phyloP scores from a whole-genome alignment of 2,113 vertebrate genomes.

The Takifugu flavidus region DNA sequence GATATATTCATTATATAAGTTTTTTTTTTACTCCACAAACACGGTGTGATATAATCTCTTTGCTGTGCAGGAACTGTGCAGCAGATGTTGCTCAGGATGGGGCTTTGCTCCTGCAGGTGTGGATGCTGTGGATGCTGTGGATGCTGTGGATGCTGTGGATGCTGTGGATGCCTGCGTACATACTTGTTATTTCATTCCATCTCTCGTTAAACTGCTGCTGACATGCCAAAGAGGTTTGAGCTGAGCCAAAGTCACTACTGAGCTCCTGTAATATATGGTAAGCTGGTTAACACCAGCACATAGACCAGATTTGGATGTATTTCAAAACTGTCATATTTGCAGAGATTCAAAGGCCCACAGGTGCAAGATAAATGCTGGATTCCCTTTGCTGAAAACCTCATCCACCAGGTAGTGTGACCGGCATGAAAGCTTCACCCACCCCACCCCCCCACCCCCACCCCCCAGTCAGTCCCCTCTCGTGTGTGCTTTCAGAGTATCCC shows the following conservation, averaged over 20 bases:
- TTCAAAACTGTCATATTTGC: slow-evolving; percentile 26
- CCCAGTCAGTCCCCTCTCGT: not conserved
- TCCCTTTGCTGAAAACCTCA: not conserved
- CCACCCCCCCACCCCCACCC: too few species aligned
- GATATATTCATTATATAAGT: too few species aligned
- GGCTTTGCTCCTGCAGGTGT: too few species aligned
- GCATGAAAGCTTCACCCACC: not conserved
- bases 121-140: too few species aligned
- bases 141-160: too few species aligned
- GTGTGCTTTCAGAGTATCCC: slow-evolving; percentile 20
- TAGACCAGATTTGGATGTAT: slow-evolving; percentile 33
- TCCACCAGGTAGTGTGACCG: not conserved
- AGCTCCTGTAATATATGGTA: slow-evolving; percentile 33
- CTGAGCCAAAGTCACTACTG: slow-evolving; percentile 19
- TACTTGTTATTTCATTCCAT: slow-evolving; percentile 2
- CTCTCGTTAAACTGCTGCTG: slow-evolving; percentile 13
- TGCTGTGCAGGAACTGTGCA: too few species aligned
- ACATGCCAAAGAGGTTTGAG: slow-evolving; percentile 17
- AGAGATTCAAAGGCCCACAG: too few species aligned
- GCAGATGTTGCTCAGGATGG: too few species aligned
- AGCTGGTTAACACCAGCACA: slow-evolving; percentile 26
- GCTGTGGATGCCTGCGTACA: too few species aligned
- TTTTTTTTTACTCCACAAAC: too few species aligned
- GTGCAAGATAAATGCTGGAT: not conserved
- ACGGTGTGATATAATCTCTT: too few species aligned